phyloP scores from a whole-genome alignment of 2,113 vertebrate species.

The Vanacampus margaritifer region DNA sequence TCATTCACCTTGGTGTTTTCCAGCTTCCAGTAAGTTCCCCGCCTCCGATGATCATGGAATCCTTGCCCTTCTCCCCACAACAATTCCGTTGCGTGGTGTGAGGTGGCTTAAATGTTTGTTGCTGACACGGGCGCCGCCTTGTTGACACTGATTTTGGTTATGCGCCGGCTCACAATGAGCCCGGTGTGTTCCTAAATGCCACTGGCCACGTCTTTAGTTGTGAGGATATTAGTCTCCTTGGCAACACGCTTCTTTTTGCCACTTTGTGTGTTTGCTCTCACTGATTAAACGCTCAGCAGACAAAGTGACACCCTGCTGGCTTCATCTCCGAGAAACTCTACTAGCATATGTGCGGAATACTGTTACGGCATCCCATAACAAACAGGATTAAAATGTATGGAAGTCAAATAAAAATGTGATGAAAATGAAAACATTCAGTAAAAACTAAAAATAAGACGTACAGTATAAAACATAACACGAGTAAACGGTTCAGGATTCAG shows the following conservation, averaged over 20 bases:
- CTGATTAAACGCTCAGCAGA: constrained; percentile 53
- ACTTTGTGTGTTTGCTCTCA: constrained; percentile 57
- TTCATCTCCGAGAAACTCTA: constrained; percentile 47
- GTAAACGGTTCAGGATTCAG: no score
- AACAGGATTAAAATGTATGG: not conserved
- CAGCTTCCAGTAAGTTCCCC: not conserved
- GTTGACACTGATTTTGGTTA: constrained; percentile 45
- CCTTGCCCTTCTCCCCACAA: not conserved
- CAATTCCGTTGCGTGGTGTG: not conserved
- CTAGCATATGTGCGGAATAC: constrained; percentile 39
- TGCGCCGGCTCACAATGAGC: constrained; percentile 48
- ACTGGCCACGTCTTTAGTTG: constrained; percentile 38
- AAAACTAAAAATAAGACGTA: not conserved
- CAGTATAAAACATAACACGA: no score
- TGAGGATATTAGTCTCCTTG: constrained; percentile 65
- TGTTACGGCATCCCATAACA: constrained; percentile 4
- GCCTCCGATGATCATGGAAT: not conserved
- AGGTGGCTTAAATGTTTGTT: not conserved
- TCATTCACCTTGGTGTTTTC: not conserved
- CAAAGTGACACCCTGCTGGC: constrained; percentile 56
- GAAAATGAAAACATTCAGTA: not conserved
- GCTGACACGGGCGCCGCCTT: not conserved
- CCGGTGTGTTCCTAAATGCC: constrained; percentile 56
- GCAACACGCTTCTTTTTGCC: constrained; percentile 58
- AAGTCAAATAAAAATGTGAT: not conserved